Evolutionary conservation across 1,140 invertebrate species (phyloP).

Genomic region (Rhynchophorus ferrugineus): DNA sequence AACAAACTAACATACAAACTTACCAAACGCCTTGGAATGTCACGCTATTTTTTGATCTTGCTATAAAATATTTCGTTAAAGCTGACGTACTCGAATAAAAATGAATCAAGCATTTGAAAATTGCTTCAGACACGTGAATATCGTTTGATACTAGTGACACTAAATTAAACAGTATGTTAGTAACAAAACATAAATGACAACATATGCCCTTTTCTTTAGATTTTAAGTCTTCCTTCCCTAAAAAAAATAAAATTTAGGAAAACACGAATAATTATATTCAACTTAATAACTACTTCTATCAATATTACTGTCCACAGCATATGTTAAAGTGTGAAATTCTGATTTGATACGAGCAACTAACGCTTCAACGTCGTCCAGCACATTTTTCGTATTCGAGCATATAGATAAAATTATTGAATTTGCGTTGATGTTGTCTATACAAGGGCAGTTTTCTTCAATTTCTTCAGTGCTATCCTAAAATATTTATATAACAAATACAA

Average conservation of each 20-base stretch:
- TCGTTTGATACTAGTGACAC: conserved; percentile 34
- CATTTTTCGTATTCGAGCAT: conserved; percentile 39
- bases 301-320: conserved; percentile 30
- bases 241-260: conserved; percentile 9
- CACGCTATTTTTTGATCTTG: conserved; percentile 39
- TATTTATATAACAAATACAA: not conserved
- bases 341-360: conserved; percentile 42
- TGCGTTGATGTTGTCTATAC: conserved; percentile 38
- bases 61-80: conserved; percentile 46
- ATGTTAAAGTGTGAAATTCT: conserved; percentile 37
- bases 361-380: conserved; percentile 43
- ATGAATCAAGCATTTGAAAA: conserved; percentile 44
- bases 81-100: conserved; percentile 42
- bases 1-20: too few relatives aligned
- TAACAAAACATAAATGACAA: conserved; percentile 42
- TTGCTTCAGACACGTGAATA: conserved; percentile 38
- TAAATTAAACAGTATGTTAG: conserved; percentile 40
- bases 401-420: conserved; percentile 38
- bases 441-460: conserved; percentile 33
- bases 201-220: conserved; percentile 43
- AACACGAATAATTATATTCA: too few relatives aligned
- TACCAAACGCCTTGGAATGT: conserved; percentile 45
- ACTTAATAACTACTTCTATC: conserved; percentile 38
- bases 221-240: conserved; percentile 40
- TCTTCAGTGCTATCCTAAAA: conserved; percentile 3